Percentiles rank a stretch among this genome's conserved stretches.
Conservation (phyloP, 2,797 vertebrate species). For the Siniperca obscura region DNA sequence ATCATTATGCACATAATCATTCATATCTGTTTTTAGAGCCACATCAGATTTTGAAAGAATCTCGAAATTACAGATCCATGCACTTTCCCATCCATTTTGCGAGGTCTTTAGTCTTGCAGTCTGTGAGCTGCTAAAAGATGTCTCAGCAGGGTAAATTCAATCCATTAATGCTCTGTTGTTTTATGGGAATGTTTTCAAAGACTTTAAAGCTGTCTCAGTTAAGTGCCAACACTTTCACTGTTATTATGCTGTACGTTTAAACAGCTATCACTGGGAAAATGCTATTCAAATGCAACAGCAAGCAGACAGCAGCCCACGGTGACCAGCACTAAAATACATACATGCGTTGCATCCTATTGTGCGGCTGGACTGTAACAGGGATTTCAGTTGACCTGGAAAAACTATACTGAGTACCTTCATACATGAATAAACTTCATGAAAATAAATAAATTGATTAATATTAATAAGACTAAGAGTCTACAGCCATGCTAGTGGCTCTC, state of each 20-base stretch:
- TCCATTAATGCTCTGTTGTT: conserved; percentile 78
- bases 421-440: conserved; percentile 46
- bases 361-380: conserved; percentile 21
- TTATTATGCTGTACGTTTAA: conserved; percentile 58
- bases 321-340: conserved; percentile 21
- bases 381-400: conserved; percentile 60
- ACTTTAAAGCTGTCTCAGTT: conserved; percentile 57
- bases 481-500: conserved; percentile 12
- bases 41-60: conserved; percentile 42
- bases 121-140: conserved; percentile 50
- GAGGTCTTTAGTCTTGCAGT: conserved; percentile 47
- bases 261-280: conserved; percentile 44
- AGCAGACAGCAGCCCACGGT: conserved; percentile 26
- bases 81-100: conserved; percentile 63
- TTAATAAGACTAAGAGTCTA: conserved; percentile 36
- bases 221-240: conserved; percentile 70
- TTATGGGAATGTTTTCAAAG: conserved; percentile 63
- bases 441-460: conserved; percentile 43
- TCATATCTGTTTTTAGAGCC: conserved; percentile 53
- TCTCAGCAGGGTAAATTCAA: conserved; percentile 67
- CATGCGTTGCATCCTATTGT: conserved; percentile 27
- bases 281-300: conserved; percentile 52
- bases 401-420: conserved; percentile 40
- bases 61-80: conserved; percentile 50
- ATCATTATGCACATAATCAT: conserved; percentile 70